Evolutionary conservation across 2,797 vertebrate genomes (phyloP).

Genomic region (Trichosurus vulpecula): DNA sequence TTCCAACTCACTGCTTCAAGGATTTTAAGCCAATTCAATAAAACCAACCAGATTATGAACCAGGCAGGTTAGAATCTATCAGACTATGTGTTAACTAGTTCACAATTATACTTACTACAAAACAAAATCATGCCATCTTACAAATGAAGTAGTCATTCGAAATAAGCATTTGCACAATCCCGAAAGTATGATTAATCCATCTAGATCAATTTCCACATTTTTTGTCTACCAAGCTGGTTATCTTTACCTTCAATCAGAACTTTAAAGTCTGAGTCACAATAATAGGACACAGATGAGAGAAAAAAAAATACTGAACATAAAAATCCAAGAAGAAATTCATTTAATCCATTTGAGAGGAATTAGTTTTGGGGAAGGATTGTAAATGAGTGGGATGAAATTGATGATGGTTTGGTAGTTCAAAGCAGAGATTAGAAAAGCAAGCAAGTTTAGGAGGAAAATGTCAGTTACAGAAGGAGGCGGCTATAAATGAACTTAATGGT

Average conservation of each 20-base stretch:
- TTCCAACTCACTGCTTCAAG: not conserved
- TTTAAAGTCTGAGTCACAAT: slow-evolving; percentile 49
- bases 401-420: not conserved
- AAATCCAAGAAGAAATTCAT: not conserved
- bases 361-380: not conserved
- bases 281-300: not conserved
- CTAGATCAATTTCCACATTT: slow-evolving; percentile 59
- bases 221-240: not conserved
- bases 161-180: slow-evolving; percentile 64
- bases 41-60: not conserved
- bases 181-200: slow-evolving; percentile 69
- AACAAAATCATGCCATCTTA: not conserved
- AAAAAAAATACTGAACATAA: not conserved
- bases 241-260: slow-evolving; percentile 53
- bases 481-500: not conserved
- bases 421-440: slow-evolving; percentile 8
- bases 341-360: not conserved
- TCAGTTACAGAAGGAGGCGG: not conserved
- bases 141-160: slow-evolving; percentile 62
- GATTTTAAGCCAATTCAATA: slow-evolving; percentile 1
- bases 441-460: not conserved
- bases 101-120: not conserved
- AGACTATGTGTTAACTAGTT: slow-evolving; percentile 25
- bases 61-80: not conserved
- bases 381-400: not conserved